A percentile compares a stretch with the other conserved stretches of the same genome.
Conservation (phyloP, 2,888 invertebrate species). For the Limnephilus auricula region DNA sequence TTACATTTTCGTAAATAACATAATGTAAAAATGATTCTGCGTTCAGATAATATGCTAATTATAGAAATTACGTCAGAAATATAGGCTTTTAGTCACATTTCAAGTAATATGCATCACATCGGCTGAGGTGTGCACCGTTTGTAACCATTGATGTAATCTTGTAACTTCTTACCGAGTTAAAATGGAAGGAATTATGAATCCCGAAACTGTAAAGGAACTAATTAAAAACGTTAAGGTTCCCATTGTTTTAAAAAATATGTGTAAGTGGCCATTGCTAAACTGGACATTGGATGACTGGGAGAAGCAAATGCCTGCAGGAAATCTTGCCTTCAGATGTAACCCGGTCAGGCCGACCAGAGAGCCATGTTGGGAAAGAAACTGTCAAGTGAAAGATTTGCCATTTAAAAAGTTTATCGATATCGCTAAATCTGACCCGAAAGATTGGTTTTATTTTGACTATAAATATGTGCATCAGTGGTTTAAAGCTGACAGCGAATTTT, state of each 20-base stretch:
- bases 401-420: conserved; percentile 80
- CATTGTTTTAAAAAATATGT: conserved; percentile 60
- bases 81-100: background rate
- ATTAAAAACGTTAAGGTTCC: conserved; percentile 57
- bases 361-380: conserved; percentile 90
- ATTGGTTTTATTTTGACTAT: conserved; percentile 92
- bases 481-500: conserved; percentile 76
- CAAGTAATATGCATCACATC: background rate
- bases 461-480: conserved; percentile 87
- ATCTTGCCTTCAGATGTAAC: conserved; percentile 78
- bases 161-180: background rate
- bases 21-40: background rate
- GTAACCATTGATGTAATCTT: background rate
- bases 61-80: conserved; percentile 42
- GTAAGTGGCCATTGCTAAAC: conserved; percentile 77
- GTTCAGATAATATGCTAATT: background rate
- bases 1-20: background rate
- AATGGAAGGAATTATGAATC: conserved; percentile 51
- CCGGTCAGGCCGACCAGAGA: conserved; percentile 70
- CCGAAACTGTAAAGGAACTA: conserved; percentile 48
- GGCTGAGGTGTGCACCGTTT: background rate
- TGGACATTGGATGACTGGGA: conserved; percentile 82
- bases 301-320: conserved; percentile 76
- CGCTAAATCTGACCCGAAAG: conserved; percentile 70
- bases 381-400: conserved; percentile 78